A percentile compares a stretch with the other conserved stretches of the same genome.
Conservation (phyloP, 2,113 vertebrate genomes). For the Oncorhynchus clarkii region DNA sequence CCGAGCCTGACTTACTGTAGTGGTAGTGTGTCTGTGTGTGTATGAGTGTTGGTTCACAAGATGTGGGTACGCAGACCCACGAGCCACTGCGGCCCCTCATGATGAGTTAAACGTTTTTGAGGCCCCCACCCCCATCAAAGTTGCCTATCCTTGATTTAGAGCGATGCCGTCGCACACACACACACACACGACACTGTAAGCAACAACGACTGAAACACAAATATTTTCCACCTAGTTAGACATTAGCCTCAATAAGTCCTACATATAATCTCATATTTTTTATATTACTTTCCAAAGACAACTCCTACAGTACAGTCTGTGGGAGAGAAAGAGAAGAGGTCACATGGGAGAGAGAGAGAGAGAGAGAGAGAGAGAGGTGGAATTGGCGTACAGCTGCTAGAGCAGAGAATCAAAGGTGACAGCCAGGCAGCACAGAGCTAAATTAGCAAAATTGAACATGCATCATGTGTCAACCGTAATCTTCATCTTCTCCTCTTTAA, state of each 20-base stretch:
- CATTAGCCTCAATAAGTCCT: not conserved
- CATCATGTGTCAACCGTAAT: conserved; percentile 44
- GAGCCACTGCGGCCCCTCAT: too few species aligned
- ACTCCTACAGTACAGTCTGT: not conserved
- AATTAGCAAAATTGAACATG: conserved; percentile 54
- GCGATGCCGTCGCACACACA: not conserved
- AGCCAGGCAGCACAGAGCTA: conserved; percentile 33
- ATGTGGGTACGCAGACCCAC: too few species aligned
- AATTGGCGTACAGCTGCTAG: conserved; percentile 31
- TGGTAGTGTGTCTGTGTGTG: too few species aligned
- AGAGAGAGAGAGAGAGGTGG: conserved; percentile 23
- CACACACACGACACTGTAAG: not conserved
- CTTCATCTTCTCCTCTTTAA: conserved; percentile 41
- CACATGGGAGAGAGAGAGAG: not conserved
- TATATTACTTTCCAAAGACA: not conserved
- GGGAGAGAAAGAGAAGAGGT: not conserved
- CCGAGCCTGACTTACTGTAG: not conserved
- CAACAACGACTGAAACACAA: not conserved
- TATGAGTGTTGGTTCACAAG: too few species aligned
- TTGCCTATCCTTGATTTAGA: not conserved
- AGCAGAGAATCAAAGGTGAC: conserved; percentile 44
- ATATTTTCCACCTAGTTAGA: not conserved
- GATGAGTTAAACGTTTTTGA: not conserved
- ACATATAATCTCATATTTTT: not conserved
- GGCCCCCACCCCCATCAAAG: not conserved